Evolutionary conservation across 1,140 invertebrate genomes (phyloP), one percentile per base, ranked within the genome.

Genomic region (Drosophila serrata): DNA sequence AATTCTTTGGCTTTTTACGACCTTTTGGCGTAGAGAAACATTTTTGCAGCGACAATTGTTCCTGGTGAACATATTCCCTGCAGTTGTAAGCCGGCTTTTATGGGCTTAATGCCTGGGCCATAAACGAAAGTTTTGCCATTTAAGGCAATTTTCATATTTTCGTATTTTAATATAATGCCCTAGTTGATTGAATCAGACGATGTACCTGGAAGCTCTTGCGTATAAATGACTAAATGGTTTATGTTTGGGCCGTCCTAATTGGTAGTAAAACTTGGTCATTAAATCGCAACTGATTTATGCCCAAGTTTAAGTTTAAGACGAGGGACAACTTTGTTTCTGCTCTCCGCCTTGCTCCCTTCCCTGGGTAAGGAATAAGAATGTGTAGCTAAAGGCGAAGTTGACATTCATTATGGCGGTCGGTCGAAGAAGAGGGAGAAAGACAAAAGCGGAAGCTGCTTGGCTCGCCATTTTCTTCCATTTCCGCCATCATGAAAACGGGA

Each of bases 381-480:
- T 53, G 63, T 63, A 73, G 69, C 75, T 75, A 61, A 42, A 65
- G 79, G 61, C 72, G 59, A 80, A 77, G 81, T 84, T 84, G 81
- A 84, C 81, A 85, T 84, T 84, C 81, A 84, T 84, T 84, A 85
- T 46, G 75, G 67, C 27, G 43, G 68, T 60, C 43, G 49, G 37
- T 60, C 39, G 40, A 42, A 31, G 48, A 22, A 29, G 40, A 57
- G 17, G 57, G 19, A 40, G 24, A 60, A 51, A 79, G 70, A 81
- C 74, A 85, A 86, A 79, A 65, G 79, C 82, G 68, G 80, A 77
- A 69, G 75, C 56, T 77, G 75, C 76, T 75, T 77, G 74, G 65
- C 65, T 72, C 58, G 79, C 82, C 82, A 87, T 87, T 81, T 81
- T 87, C 69, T 64, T 86, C 60, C 81, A 77, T 70, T 64, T 75